Evolutionary conservation across 2,888 invertebrate species (phyloP).

Genomic region (Leptopterna dolabrata): DNA sequence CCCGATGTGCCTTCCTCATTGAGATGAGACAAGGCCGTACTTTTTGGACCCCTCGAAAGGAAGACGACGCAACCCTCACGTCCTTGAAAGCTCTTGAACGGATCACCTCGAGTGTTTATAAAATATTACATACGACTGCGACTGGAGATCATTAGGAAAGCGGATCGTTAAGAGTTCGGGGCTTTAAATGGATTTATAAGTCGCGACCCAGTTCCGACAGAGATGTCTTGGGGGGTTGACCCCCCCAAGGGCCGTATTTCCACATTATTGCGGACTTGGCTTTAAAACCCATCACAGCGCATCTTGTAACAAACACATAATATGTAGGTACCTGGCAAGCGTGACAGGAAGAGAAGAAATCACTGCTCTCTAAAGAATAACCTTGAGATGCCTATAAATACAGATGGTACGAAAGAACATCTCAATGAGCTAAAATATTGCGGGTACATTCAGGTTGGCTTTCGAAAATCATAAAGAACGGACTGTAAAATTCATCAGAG

Average conservation of each 20-base stretch:
- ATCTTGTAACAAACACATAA: neutral
- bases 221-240: neutral
- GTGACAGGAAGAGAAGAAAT: too few relatives aligned
- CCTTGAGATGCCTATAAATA: too few relatives aligned
- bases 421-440: too few relatives aligned
- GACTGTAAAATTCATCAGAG: too few relatives aligned
- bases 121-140: conserved; percentile 27
- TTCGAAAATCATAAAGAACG: too few relatives aligned
- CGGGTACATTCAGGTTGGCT: too few relatives aligned
- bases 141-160: neutral
- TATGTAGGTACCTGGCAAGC: too few relatives aligned
- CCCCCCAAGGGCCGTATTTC: neutral
- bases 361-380: too few relatives aligned
- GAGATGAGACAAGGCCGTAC: conserved; percentile 15
- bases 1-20: neutral
- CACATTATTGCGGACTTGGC: neutral
- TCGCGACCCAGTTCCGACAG: neutral
- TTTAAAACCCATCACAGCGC: neutral
- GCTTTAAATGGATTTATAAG: conserved; percentile 1
- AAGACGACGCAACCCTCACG: conserved; percentile 13
- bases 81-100: conserved; percentile 20
- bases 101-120: conserved; percentile 41
- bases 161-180: conserved; percentile 5
- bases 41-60: neutral
- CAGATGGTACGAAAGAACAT: too few relatives aligned